These are phyloP conservation scores for Calidris pygmaea DNA, from an alignment of 2,113 vertebrate genomes.

Conservation along the genomic window DNA sequence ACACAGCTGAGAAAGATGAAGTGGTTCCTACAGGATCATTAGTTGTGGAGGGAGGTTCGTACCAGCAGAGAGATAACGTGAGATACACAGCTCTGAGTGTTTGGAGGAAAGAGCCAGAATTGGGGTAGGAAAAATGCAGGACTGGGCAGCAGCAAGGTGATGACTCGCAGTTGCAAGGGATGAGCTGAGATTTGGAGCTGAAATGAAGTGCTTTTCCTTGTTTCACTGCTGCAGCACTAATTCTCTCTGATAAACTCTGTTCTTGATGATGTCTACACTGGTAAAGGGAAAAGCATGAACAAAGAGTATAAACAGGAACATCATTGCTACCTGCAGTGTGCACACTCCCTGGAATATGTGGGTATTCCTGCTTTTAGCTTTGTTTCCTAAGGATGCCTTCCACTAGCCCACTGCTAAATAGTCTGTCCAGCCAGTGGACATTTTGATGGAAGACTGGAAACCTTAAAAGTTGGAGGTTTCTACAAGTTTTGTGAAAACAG, in stretches of 20 bases:
- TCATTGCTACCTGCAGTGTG: background rate
- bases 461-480: background rate
- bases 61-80: background rate
- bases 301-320: background rate
- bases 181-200: background rate
- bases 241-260: background rate
- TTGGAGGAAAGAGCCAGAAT: background rate
- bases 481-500: background rate
- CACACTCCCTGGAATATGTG: background rate
- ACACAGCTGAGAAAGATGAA: background rate
- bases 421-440: background rate
- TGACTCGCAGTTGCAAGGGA: background rate
- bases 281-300: background rate
- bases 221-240: background rate
- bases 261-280: background rate
- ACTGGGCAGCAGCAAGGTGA: background rate
- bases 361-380: background rate
- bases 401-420: background rate
- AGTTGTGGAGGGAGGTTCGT: background rate
- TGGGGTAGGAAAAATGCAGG: background rate
- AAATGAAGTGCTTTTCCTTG: background rate
- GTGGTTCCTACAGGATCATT: background rate
- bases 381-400: background rate
- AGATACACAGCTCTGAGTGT: background rate
- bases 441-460: background rate